Base-by-base conservation (phyloP, 2,888 invertebrate species). In the Clepsis dumicolana region DNA sequence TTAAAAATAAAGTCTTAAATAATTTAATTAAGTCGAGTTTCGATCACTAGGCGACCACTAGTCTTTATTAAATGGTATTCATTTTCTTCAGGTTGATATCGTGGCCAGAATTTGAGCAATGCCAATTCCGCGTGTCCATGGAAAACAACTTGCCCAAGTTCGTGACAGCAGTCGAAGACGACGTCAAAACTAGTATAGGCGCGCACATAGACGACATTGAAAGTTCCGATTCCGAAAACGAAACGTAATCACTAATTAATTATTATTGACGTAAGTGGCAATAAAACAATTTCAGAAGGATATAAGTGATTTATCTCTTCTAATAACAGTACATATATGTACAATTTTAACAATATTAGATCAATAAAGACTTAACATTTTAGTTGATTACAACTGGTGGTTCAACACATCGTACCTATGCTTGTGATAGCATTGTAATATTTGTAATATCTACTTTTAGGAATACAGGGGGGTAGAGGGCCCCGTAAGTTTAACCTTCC, bases 91-190 rank as follows among this genome's bases (percentile, higher is more conserved):
- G 93, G 73, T 94, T 95, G 81, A 88, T 94, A 65, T 93, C 94
- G 4, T 95, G 95, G 95, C 95, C 96, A 1, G 95, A 95, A 76
- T 97, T 95, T 79, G 86, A 91, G 12, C 94, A 94, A 64, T 95
- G 95, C 74, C 94, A 95, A 14, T 96, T 96, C 80, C 86, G 94
- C 70, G 93, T 94, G 1, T 95, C 96, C 14, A 93, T 96, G 84
- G 96, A 96, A 78, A 95, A 94, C 72, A 94, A 94, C 75, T 82
- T 96, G 74, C 92, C 92, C 0, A 91, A 91, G 71, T 89, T 82
- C 70, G 83, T 91, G 1, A 80, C 89, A 4, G 82, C 84, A 29
- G 77, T 87, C 3, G 89, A 89, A 63, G 84, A 84, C 18, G 86
- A 87, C n/a, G 89, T 84, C 29, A 88, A 90, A 61, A 59, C 56